Evolutionary conservation across 2,888 invertebrate genomes (phyloP).

Genomic region (Tiphia femorata): DNA sequence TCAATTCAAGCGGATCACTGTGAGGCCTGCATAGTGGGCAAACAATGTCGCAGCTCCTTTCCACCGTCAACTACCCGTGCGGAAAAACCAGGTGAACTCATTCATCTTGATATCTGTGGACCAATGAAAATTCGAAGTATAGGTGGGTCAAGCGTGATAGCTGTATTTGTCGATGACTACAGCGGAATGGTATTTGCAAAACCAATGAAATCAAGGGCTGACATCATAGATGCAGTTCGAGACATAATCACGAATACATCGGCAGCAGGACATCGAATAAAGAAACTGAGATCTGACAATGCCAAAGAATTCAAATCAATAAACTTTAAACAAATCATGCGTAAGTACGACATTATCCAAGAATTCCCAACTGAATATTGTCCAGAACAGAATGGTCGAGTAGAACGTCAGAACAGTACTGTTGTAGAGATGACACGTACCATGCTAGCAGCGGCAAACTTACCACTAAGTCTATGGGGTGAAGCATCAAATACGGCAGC

Average conservation of each 20-base stretch:
- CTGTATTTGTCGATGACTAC: too few species aligned
- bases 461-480: not conserved
- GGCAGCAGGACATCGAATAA: not conserved
- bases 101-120: slow-evolving; percentile 2
- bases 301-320: slow-evolving; percentile 2
- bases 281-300: not conserved
- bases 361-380: not conserved
- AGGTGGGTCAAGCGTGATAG: too few species aligned
- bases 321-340: not conserved
- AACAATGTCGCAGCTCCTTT: not conserved
- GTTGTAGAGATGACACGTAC: not conserved
- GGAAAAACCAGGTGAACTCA: not conserved
- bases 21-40: not conserved
- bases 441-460: not conserved
- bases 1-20: not conserved
- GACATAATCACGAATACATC: not conserved
- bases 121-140: too few species aligned
- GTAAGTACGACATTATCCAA: not conserved
- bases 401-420: not conserved
- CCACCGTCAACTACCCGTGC: not conserved
- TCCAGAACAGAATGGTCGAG: not conserved
- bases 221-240: not conserved
- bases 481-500: slow-evolving; percentile 3
- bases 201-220: too few species aligned
- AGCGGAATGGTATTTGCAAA: too few species aligned